These are phyloP conservation scores for Julus scanicus DNA, from an alignment of 2,888 invertebrate genomes.

Conservation along the genomic window DNA sequence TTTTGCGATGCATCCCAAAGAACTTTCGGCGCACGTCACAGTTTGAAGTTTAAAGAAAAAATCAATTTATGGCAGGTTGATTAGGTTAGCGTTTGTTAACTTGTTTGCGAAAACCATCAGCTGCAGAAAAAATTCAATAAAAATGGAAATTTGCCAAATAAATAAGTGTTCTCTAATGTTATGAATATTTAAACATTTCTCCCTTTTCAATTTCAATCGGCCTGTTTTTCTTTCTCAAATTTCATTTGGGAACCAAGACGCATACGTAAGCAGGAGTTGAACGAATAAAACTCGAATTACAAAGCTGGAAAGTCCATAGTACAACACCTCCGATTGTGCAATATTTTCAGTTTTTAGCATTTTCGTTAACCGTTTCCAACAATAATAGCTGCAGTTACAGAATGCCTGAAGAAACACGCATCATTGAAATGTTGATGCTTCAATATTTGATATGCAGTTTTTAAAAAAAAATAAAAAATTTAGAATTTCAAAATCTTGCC, in stretches of 20 bases:
- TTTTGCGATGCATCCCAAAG: background rate
- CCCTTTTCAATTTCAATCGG: constrained; percentile 45
- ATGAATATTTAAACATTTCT: constrained; percentile 43
- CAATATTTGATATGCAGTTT: background rate
- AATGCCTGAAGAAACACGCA: background rate
- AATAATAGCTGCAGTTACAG: background rate
- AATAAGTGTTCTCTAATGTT: constrained; percentile 45
- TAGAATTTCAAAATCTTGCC: background rate
- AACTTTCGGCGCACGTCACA: constrained; percentile 14
- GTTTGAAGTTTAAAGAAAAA: constrained; percentile 24
- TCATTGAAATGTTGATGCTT: background rate
- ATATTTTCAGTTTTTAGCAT: background rate
- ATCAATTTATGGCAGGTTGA: constrained; percentile 42
- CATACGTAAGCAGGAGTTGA: background rate
- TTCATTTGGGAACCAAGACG: constrained; percentile 25
- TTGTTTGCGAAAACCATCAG: constrained; percentile 40
- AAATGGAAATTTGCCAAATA: constrained; percentile 47
- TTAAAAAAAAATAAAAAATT: background rate
- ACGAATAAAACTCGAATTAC: background rate
- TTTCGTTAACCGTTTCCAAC: background rate
- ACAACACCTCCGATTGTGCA: background rate
- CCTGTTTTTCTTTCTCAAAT: constrained; percentile 40
- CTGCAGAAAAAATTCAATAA: constrained; percentile 28
- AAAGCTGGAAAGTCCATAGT: background rate
- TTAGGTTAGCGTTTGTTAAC: constrained; percentile 45